Evolutionary conservation across 2,113 vertebrate species (phyloP).

Genomic region (Dromaius novaehollandiae): DNA sequence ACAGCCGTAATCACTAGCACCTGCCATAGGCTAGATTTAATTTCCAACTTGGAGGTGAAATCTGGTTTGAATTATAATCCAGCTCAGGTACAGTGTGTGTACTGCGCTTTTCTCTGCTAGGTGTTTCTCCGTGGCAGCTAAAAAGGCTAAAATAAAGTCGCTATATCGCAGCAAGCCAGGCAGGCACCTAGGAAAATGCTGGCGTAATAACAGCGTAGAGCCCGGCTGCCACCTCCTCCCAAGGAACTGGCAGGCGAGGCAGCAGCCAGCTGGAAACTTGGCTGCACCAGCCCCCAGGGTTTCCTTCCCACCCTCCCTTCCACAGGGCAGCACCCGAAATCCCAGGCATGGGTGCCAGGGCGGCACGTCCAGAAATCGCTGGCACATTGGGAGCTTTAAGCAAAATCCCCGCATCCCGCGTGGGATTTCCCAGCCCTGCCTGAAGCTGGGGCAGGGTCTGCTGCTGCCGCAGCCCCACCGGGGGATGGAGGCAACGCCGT

Average conservation of each 20-base stretch:
- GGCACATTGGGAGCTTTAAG: background rate
- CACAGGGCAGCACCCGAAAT: fast-evolving
- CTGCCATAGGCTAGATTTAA: background rate
- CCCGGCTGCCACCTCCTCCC: fast-evolving
- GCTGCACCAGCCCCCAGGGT: too few relatives aligned
- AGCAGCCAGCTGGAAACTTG: background rate
- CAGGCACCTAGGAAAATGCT: background rate
- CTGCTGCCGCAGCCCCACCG: background rate
- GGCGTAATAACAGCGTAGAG: background rate
- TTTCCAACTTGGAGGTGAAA: constrained; percentile 25
- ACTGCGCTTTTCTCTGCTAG: background rate
- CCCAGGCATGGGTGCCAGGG: background rate
- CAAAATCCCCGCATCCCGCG: fast-evolving
- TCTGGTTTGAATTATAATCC: constrained; percentile 27
- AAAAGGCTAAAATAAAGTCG: background rate
- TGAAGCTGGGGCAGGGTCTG: background rate
- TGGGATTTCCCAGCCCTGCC: background rate
- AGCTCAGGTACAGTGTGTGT: background rate
- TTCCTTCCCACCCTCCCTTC: background rate
- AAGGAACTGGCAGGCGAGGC: fast-evolving
- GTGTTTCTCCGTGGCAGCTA: background rate
- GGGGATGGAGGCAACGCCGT: background rate
- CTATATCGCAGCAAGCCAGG: background rate
- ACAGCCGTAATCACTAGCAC: background rate
- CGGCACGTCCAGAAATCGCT: fast-evolving